Evolutionary conservation across 2,113 vertebrate species (phyloP).

Genomic region (Oryzias curvinotus): DNA sequence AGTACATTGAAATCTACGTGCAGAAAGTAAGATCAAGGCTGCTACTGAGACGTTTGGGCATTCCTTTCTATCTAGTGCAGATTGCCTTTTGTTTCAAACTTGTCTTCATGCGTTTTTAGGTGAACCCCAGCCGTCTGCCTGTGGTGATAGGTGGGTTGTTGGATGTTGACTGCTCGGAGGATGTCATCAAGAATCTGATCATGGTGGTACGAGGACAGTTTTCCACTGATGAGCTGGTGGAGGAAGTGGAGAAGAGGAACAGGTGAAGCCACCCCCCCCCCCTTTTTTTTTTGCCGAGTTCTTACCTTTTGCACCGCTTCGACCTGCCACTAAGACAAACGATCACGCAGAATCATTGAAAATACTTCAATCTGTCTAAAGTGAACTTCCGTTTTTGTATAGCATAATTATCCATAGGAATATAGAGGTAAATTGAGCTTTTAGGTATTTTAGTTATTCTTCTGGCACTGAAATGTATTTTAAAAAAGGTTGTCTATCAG

Average conservation of each 20-base stretch:
- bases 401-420: too few species aligned
- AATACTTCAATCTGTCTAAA: too few species aligned
- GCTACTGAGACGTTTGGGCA: background rate
- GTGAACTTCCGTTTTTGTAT: too few species aligned
- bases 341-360: too few species aligned
- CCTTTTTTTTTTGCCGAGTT: too few species aligned
- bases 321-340: too few species aligned
- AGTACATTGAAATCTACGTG: conserved; percentile 94
- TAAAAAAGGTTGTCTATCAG: background rate
- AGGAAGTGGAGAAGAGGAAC: conserved; percentile 93
- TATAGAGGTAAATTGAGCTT: too few species aligned
- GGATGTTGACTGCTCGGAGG: conserved; percentile 92
- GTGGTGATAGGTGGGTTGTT: conserved; percentile 91
- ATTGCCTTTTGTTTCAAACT: background rate
- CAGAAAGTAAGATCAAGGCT: conserved; percentile 82
- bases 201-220: conserved; percentile 92
- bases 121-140: conserved; percentile 90
- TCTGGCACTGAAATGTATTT: background rate
- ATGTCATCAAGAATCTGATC: conserved; percentile 92
- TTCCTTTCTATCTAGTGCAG: background rate
- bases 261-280: conserved; percentile 66
- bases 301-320: too few species aligned
- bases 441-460: background rate
- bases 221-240: conserved; percentile 91
- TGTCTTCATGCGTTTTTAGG: conserved; percentile 67